phyloP scores from a whole-genome alignment of 2,797 vertebrate genomes.

The Leptatherina wallacei region DNA sequence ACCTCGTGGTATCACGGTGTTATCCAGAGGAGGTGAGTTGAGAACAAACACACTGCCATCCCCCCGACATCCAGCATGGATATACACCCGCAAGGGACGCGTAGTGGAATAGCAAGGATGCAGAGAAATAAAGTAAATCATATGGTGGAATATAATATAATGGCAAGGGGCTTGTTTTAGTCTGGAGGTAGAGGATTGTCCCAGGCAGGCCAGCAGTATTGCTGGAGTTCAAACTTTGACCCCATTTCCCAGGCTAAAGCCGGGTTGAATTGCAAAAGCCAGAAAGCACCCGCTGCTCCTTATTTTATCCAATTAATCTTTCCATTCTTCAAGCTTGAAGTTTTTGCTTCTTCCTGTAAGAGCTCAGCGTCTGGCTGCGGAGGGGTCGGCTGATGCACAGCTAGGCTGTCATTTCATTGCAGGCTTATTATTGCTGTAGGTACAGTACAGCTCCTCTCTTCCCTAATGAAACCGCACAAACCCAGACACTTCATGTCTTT shows the following conservation, averaged over 20 bases:
- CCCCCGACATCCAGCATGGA: conserved; percentile 13
- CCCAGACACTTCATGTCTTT: conserved; percentile 33
- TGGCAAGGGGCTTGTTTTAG: conserved; percentile 12
- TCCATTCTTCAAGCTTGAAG: conserved; percentile 58
- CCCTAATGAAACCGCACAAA: conserved; percentile 52
- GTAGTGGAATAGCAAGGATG: conserved; percentile 8
- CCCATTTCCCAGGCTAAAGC: conserved; percentile 49
- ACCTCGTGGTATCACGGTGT: conserved; percentile 37
- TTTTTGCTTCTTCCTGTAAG: conserved; percentile 29
- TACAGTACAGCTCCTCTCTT: conserved; percentile 34
- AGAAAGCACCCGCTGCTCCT: conserved; percentile 47
- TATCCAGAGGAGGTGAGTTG: conserved; percentile 35
- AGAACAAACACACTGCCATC: conserved; percentile 13
- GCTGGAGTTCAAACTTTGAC: conserved; percentile 60
- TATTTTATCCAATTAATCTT: conserved; percentile 65
- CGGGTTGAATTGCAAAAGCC: conserved; percentile 49
- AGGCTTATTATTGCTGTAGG: conserved; percentile 34
- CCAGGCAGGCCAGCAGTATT: conserved; percentile 19
- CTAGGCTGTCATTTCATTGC: conserved; percentile 30
- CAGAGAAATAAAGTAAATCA: conserved; percentile 30
- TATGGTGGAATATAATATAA: conserved; percentile 3
- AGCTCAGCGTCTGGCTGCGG: conserved; percentile 23
- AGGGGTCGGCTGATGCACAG: conserved; percentile 38
- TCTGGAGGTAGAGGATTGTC: conserved; percentile 11
- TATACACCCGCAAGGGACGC: conserved; percentile 17